phyloP scores from a whole-genome alignment of 2,113 vertebrate genomes.

The Macrotus californicus region DNA sequence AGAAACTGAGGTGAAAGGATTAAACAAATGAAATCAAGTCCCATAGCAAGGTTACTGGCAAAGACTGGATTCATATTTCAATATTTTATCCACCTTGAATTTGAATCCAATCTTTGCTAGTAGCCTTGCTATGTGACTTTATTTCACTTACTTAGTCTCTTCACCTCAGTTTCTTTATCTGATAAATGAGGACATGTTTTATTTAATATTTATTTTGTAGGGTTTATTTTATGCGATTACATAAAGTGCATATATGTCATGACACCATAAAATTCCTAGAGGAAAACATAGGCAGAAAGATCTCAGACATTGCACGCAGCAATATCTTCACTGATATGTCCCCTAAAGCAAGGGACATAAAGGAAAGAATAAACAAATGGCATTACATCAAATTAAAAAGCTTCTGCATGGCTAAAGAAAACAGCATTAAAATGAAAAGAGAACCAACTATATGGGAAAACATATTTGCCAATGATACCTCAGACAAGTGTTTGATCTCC shows the following conservation, averaged over 20 bases:
- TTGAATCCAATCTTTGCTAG: neutral
- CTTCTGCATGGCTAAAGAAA: no score
- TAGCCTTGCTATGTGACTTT: neutral
- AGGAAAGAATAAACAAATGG: no score
- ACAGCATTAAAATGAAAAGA: no score
- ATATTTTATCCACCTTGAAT: neutral
- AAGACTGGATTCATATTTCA: neutral
- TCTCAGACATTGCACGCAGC: no score
- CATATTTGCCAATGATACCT: no score
- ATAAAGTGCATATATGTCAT: neutral
- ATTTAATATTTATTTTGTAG: neutral
- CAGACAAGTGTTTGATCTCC: no score
- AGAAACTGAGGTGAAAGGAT: neutral
- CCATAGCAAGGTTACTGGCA: neutral
- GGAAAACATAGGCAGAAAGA: no score
- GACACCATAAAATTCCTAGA: no score
- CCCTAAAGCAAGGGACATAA: no score
- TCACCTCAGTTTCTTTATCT: neutral
- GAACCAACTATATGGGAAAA: no score
- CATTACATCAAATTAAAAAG: no score
- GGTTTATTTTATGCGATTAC: neutral
- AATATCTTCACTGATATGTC: no score
- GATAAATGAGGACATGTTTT: neutral
- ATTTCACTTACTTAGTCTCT: neutral
- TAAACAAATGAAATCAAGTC: neutral